Evolutionary conservation across 2,113 vertebrate species (phyloP).

Genomic region (Hemibagrus wyckioides): DNA sequence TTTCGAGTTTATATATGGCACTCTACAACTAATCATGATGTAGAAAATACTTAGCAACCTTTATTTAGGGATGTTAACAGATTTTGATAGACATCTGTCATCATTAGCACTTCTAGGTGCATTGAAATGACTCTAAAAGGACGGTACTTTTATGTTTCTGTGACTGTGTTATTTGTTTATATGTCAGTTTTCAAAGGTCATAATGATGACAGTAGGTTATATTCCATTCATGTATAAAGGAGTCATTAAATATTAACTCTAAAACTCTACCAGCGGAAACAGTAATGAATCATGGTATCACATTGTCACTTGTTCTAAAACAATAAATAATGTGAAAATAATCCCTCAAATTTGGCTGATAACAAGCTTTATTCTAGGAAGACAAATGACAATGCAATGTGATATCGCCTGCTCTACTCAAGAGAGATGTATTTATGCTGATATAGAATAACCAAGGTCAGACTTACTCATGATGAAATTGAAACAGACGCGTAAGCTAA

Average conservation of each 20-base stretch:
- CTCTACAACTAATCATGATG: slow-evolving; percentile 66
- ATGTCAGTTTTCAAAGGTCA: slow-evolving; percentile 67
- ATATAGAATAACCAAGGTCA: slow-evolving; percentile 54
- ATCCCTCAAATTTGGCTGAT: slow-evolving; percentile 50
- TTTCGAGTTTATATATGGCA: slow-evolving; percentile 41
- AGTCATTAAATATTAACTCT: slow-evolving; percentile 29
- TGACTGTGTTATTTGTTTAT: slow-evolving; percentile 44
- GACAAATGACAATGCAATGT: slow-evolving; percentile 53
- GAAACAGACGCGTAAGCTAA: slow-evolving; percentile 48
- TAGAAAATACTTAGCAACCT: slow-evolving; percentile 69
- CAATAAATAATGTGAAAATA: slow-evolving; percentile 51
- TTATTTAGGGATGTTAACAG: slow-evolving; percentile 76
- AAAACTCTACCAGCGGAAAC: slow-evolving; percentile 18
- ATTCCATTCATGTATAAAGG: slow-evolving; percentile 23
- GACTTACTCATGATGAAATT: slow-evolving; percentile 53
- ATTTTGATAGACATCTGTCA: slow-evolving; percentile 51
- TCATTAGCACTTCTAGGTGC: slow-evolving; percentile 68
- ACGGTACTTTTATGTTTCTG: slow-evolving; percentile 52
- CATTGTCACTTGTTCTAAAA: slow-evolving; percentile 39
- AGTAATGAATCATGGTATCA: slow-evolving; percentile 44
- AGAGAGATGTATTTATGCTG: slow-evolving; percentile 59
- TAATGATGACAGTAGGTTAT: slow-evolving; percentile 9
- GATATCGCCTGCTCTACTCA: slow-evolving; percentile 45
- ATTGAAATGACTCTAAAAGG: slow-evolving; percentile 65
- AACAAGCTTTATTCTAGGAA: slow-evolving; percentile 49